Evolutionary conservation across 2,888 invertebrate genomes (phyloP).

Genomic region (Hypomecis atomaria): DNA sequence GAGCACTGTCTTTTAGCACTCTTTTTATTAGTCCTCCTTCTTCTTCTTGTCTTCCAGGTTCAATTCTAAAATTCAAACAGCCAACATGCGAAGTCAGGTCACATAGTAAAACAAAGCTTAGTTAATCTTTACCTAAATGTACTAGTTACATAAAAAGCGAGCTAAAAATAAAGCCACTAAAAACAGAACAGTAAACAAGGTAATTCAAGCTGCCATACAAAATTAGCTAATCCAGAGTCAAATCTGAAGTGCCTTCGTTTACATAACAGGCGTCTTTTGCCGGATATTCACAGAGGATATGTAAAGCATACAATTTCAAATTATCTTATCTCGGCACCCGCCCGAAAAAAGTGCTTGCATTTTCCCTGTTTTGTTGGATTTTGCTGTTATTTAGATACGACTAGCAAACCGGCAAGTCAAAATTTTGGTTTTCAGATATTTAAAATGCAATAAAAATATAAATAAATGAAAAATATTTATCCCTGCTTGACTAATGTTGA

Average conservation of each 20-base stretch:
- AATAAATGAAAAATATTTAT: no score
- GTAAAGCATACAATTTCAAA: conserved; percentile 37
- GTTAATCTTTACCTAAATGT: background rate
- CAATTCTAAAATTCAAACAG: no score
- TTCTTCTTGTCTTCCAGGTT: no score
- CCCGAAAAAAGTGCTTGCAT: conserved; percentile 27
- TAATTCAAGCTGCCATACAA: conserved; percentile 7
- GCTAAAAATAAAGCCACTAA: background rate
- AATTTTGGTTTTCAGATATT: conserved; percentile 3
- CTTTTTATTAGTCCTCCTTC: no score
- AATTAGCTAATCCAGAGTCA: conserved; percentile 5
- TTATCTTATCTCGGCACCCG: conserved; percentile 36
- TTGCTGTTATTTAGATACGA: conserved; percentile 28
- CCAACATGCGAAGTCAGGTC: no score
- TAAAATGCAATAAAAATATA: no score
- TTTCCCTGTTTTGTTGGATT: conserved; percentile 24
- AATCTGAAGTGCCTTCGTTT: conserved; percentile 23
- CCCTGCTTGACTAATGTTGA: no score
- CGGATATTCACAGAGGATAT: conserved; percentile 28
- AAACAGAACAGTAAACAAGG: background rate
- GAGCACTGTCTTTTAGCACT: no score
- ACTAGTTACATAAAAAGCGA: background rate
- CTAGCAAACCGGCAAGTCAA: conserved; percentile 6
- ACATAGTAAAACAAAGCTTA: background rate
- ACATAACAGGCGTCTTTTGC: conserved; percentile 22